Conservation (phyloP, 1,140 invertebrate species). For the Tribolium castaneum region DNA sequence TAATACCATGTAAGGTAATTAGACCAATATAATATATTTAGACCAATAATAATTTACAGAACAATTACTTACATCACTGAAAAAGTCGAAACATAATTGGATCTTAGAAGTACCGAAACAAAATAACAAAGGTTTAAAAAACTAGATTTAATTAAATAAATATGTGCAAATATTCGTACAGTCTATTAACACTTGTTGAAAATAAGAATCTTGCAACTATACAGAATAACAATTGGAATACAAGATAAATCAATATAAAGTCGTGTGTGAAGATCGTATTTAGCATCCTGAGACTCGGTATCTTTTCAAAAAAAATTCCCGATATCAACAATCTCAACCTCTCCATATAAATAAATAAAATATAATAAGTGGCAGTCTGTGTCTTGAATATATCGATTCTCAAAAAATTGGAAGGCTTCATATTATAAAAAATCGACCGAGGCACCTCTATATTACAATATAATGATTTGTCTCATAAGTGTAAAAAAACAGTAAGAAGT, state of each 20-base stretch:
- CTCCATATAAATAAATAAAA: conserved; percentile 3
- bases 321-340: conserved; percentile 5
- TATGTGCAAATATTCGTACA: conserved; percentile 26
- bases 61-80: conserved; percentile 33
- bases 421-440: conserved; percentile 31
- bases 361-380: conserved; percentile 17
- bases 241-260: conserved; percentile 31
- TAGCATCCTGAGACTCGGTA: conserved; percentile 13
- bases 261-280: conserved; percentile 1
- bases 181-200: conserved; percentile 28
- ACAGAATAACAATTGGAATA: conserved; percentile 14
- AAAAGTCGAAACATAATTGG: background rate
- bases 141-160: conserved; percentile 10
- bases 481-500: conserved; percentile 11
- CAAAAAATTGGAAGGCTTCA: conserved; percentile 36
- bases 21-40: conserved; percentile 32
- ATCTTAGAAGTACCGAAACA: conserved; percentile 10
- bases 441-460: conserved; percentile 34
- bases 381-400: conserved; percentile 2
- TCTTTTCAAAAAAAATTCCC: background rate
- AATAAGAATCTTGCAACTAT: background rate
- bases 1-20: background rate
- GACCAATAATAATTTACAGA: conserved; percentile 33
- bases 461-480: conserved; percentile 40
- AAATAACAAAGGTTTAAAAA: conserved; percentile 11